phyloP scores from a whole-genome alignment of 2,797 vertebrate species.

The Loriculus beryllinus region DNA sequence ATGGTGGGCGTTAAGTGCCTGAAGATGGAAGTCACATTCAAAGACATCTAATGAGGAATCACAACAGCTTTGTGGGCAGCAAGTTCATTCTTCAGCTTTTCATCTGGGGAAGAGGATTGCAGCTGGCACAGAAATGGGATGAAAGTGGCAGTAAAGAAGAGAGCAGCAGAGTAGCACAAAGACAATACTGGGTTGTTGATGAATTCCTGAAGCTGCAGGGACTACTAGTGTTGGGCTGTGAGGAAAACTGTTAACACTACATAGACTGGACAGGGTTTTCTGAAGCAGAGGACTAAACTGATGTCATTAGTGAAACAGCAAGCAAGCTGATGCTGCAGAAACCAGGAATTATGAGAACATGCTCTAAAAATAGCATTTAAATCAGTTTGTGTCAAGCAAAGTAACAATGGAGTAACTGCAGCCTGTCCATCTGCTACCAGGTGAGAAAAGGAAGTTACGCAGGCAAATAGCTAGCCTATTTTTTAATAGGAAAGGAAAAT shows the following conservation, averaged over 20 bases:
- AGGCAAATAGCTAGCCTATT: background rate
- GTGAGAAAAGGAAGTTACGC: background rate
- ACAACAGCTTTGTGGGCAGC: background rate
- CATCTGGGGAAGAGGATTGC: background rate
- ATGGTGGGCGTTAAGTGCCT: background rate
- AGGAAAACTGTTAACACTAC: accelerated
- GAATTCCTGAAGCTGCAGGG: background rate
- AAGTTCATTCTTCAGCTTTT: background rate
- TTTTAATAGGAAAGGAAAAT: background rate
- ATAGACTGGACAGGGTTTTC: background rate
- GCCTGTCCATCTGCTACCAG: background rate
- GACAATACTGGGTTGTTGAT: background rate
- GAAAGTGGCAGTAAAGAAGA: background rate
- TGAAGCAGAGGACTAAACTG: background rate
- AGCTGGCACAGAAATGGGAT: background rate
- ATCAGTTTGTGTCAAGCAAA: background rate
- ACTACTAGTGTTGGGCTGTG: background rate
- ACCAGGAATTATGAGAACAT: no score
- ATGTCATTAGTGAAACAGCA: background rate
- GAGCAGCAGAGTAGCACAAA: background rate
- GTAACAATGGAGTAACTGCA: background rate
- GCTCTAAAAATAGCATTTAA: background rate
- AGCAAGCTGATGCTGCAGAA: background rate
- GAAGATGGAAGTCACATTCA: background rate
- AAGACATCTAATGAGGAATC: background rate